phyloP scores from a whole-genome alignment of 30 jellyfish, hydroid and myxozoan genomes.

The Aurelia aurita complex sp. Pacific region DNA sequence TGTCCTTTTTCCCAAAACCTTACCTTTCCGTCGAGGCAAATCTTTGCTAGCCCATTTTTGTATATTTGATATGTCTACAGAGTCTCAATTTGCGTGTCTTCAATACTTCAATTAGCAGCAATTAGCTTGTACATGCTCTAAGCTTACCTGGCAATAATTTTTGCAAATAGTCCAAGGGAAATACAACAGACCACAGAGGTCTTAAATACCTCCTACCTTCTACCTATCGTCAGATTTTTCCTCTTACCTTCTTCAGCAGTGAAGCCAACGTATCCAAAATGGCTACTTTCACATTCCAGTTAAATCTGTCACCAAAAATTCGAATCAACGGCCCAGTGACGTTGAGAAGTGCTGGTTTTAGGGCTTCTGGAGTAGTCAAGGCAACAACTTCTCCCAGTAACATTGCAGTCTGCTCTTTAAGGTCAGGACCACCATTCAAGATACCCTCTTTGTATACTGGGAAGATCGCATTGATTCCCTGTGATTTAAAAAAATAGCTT shows the following conservation, averaged over 20 bases:
- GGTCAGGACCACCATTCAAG: constrained; percentile 88
- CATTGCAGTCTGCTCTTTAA: constrained; percentile 89
- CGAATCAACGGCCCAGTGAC: constrained; percentile 98
- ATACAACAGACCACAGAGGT: too few relatives aligned
- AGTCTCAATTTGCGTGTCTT: too few relatives aligned
- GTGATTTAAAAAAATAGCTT: neutral
- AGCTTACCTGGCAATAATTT: too few relatives aligned
- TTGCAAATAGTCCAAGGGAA: too few relatives aligned
- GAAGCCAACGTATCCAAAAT: constrained; percentile 77
- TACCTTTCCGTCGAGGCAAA: too few relatives aligned
- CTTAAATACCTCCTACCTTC: too few relatives aligned
- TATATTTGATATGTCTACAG: too few relatives aligned
- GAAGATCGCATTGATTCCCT: constrained; percentile 91
- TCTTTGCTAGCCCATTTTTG: too few relatives aligned
- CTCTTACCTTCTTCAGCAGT: constrained; percentile 76
- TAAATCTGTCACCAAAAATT: constrained; percentile 92
- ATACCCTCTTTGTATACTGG: constrained; percentile 97
- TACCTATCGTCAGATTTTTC: too few relatives aligned
- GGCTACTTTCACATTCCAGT: constrained; percentile 93
- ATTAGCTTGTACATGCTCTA: too few relatives aligned
- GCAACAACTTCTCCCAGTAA: constrained; percentile 84
- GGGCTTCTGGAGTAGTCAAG: constrained; percentile 90
- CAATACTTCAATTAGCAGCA: too few relatives aligned
- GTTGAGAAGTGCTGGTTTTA: constrained; percentile 86
- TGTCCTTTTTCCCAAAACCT: too few relatives aligned